Percentiles rank a stretch among this genome's conserved stretches.
Evolutionary conservation across 2,113 vertebrate genomes (phyloP).

Genomic region (Oryzias melastigma): DNA sequence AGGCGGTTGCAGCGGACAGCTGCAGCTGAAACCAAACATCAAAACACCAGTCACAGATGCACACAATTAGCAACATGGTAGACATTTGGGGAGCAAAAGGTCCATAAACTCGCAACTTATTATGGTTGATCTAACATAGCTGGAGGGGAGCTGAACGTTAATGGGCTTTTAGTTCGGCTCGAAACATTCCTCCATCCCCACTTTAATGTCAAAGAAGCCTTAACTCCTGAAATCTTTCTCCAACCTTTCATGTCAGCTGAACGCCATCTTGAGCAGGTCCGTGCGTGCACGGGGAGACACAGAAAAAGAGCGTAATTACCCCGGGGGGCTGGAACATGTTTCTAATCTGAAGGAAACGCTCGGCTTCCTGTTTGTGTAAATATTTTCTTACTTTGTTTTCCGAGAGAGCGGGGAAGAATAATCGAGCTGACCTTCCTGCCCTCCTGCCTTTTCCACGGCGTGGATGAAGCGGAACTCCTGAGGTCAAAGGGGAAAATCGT

Average conservation of each 20-base stretch:
- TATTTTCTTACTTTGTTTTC: constrained; percentile 63
- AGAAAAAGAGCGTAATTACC: constrained; percentile 1
- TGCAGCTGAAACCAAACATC: constrained; percentile 64
- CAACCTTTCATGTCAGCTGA: constrained; percentile 22
- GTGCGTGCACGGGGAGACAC: constrained; percentile 1
- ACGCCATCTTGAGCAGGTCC: constrained; percentile 5
- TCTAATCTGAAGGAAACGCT: constrained; percentile 58
- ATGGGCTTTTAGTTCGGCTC: constrained; percentile 40
- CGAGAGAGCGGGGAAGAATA: constrained; percentile 45
- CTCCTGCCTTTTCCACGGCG: constrained; percentile 38
- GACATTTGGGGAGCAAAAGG: constrained; percentile 72
- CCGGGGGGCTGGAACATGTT: constrained; percentile 44
- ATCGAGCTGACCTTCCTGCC: constrained; percentile 54
- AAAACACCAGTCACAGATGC: constrained; percentile 69
- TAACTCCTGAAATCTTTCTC: constrained; percentile 9
- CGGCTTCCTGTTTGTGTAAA: constrained; percentile 70
- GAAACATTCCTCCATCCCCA: constrained; percentile 28
- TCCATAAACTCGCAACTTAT: constrained; percentile 69
- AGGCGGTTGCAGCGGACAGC: constrained; percentile 62
- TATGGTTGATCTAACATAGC: constrained; percentile 64
- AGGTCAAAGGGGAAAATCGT: constrained; percentile 6
- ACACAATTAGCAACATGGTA: constrained; percentile 75
- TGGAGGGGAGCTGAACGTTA: constrained; percentile 54
- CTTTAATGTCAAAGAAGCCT: constrained; percentile 7
- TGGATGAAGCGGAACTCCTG: constrained; percentile 20